Percentiles rank a stretch among this genome's conserved stretches.
phyloP scores from a whole-genome alignment of 2,113 vertebrate genomes.

The Leptobrachium ailaonicum region DNA sequence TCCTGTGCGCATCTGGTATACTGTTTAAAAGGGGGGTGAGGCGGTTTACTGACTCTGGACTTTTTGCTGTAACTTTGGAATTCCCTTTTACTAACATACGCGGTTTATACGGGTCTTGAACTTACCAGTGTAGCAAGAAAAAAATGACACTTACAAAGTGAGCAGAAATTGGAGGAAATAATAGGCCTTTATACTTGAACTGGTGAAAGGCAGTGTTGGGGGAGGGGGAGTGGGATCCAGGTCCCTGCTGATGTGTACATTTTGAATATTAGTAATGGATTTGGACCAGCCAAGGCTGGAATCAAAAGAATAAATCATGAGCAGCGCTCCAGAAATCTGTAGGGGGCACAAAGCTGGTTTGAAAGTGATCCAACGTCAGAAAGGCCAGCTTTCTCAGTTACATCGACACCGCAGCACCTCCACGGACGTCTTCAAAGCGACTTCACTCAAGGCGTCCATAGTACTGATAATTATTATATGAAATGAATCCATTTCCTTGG shows the following conservation, averaged over 20 bases:
- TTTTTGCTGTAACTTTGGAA: constrained; percentile 12
- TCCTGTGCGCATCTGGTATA: neutral
- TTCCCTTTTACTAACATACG: neutral
- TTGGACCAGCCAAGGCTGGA: constrained; percentile 51
- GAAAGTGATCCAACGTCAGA: constrained; percentile 50
- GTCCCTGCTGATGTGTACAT: constrained; percentile 56
- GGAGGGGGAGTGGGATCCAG: constrained; percentile 19
- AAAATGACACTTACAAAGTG: constrained; percentile 18
- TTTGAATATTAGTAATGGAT: constrained; percentile 58
- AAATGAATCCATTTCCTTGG: constrained; percentile 11
- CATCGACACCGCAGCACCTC: neutral
- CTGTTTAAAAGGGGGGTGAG: neutral
- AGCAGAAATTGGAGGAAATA: constrained; percentile 5
- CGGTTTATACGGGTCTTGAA: neutral
- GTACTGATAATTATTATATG: constrained; percentile 1
- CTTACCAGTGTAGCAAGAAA: constrained; percentile 17
- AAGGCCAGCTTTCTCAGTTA: constrained; percentile 26
- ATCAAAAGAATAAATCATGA: constrained; percentile 56
- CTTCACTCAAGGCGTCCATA: neutral
- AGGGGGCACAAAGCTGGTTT: constrained; percentile 8
- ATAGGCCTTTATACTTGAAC: constrained; percentile 39
- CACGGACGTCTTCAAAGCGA: neutral
- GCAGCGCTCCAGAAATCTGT: constrained; percentile 9
- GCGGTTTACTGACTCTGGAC: neutral
- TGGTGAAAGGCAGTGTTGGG: neutral